Evolutionary conservation across 2,797 vertebrate species (phyloP), one percentile per base, ranked within the genome.

Genomic region (Sebastes miniatus): DNA sequence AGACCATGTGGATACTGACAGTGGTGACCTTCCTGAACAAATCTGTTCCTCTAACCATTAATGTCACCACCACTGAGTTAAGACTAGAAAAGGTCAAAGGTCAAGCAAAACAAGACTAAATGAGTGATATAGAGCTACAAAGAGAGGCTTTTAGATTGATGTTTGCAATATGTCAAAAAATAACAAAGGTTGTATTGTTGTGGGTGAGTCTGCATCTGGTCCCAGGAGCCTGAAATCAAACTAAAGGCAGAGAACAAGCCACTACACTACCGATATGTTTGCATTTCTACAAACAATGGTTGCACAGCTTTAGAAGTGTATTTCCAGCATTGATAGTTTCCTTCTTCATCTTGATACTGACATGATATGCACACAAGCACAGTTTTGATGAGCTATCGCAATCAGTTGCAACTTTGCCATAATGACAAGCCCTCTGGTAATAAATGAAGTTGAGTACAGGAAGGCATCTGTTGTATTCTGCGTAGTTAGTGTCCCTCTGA

Each of bases 11-110:
- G 68, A 65, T 11, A 20, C 67, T 69, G 76, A 83, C 74, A 77
- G 66, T 8, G 3, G 22, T 64, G 79, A 84, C 75, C 81, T 83
- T 79, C 71, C 6, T 65, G 58, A 77, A 83, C 78, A 82, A 80
- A 85, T 85, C 61, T 71, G 18, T 66, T 61, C 59, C 62, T 80
- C 50, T 50, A 47, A 73, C 13, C 64, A 62, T 71, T 83, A 73
- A 73, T 68, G 73, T 83, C 80, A 76, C 47, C 24, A 34, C 31
- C 57, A 50, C 32, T 20, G 64, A 80, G 47, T 65, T 57, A 56
- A 67, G 52, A 77, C 47, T 34, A n/a, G 64, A 29, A 27, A 8
- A 62, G 54, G 78, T 63, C 74, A 63, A 54, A 71, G 39, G 56
- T 83, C 76, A 65, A 57, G 52, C 57, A 29, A 75, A 78, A 73